These are phyloP conservation scores for Glyptemys insculpta DNA, from an alignment of 2,797 vertebrate genomes.

Conservation along the genomic window DNA sequence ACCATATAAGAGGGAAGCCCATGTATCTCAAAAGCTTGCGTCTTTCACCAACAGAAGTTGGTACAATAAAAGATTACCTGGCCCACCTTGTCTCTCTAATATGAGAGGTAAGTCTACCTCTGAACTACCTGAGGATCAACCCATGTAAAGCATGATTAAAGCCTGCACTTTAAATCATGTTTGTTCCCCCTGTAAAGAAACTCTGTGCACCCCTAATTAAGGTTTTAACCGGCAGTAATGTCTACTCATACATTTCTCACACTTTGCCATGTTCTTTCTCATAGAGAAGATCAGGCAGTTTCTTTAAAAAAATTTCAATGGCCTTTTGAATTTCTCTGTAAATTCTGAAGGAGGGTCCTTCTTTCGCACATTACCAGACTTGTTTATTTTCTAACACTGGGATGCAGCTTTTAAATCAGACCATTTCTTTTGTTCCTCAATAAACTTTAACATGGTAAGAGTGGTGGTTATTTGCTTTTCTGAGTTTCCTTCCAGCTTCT, in stretches of 20 bases:
- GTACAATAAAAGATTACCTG: not conserved
- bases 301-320: not conserved
- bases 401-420: constrained; percentile 42
- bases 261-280: constrained; percentile 16
- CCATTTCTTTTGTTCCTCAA: constrained; percentile 38
- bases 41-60: not conserved
- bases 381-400: not conserved
- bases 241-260: constrained; percentile 42
- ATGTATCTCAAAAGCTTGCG: not conserved
- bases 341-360: constrained; percentile 39
- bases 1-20: not conserved
- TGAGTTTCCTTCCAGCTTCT: not conserved
- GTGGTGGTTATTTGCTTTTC: constrained; percentile 34
- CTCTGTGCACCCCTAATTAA: not conserved
- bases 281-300: not conserved
- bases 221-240: constrained; percentile 39
- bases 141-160: constrained; percentile 24
- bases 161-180: not conserved
- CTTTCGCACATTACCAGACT: not conserved
- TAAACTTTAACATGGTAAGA: constrained; percentile 32
- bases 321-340: constrained; percentile 23
- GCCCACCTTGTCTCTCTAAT: not conserved
- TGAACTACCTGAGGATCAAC: constrained; percentile 19
- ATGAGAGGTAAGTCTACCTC: constrained; percentile 20
- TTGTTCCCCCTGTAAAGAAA: constrained; percentile 29